Evolutionary conservation across 2,113 vertebrate genomes (phyloP), one percentile per base, ranked within the genome.

Genomic region (Cisticola juncidis): DNA sequence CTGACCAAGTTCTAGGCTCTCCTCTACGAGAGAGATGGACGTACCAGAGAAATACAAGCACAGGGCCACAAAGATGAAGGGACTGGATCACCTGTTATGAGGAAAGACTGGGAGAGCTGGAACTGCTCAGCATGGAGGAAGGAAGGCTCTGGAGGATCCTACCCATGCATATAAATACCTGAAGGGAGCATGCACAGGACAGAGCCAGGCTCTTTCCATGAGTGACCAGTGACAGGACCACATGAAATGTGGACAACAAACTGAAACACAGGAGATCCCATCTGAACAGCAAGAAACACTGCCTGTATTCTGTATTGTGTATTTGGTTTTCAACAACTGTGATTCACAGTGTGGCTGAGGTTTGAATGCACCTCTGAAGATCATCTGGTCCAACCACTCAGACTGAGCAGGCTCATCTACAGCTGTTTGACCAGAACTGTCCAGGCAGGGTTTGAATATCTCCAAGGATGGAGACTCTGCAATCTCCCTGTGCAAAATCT

Each of bases 361-460:
- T n/a, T 38, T 38, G 23, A 64, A 47, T 64, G 48, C 9, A 47
- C 28, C 50, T 65, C 50, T 64, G 58, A 47, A 64, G 22, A 22
- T 33, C 40, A n/a, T 5, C 22, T 33, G 26, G 18, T 72, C n/a
- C 40, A 45, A 33, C 11, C 5, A 18, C 14, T 11, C 58, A 47
- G 40, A 14, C 2, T 0, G 0, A 54, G 40, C 48, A 45, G 7
- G 33, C 11, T 35, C 68, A 84, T 12, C 18, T 14, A 9, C 2
- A 54, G 33, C 22, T 45, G 22, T 26, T 11, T 54, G 68, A 64
- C 6, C 69, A 38, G 28, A 18, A 54, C 40, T 28, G 48, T 15
- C 23, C 28, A 38, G 28, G 23, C 18, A 64, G 48, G 48, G 42
- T 38, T 54, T 47, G 14, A 62, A 0, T 26, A 33, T 26, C 33